Evolutionary conservation across 2,797 vertebrate genomes (phyloP).

Genomic region (Eupleurogrammus muticus): DNA sequence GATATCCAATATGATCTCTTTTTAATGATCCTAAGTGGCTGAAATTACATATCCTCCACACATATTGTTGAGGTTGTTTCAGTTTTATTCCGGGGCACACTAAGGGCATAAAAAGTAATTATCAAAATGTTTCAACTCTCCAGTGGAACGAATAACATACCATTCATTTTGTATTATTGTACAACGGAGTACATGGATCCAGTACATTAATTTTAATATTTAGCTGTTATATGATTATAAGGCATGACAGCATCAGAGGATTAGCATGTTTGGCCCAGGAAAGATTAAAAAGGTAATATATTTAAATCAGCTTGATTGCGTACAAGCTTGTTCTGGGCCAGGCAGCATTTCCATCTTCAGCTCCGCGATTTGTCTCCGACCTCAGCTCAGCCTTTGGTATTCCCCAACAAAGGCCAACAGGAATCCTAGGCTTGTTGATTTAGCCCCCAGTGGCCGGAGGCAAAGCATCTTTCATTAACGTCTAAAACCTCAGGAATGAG

Average conservation of each 20-base stretch:
- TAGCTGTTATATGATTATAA: conserved; percentile 35
- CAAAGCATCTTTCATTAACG: conserved; percentile 88
- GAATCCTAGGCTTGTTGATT: conserved; percentile 83
- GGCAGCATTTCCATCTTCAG: conserved; percentile 62
- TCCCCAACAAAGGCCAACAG: conserved; percentile 82
- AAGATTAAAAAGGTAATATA: conserved; percentile 39
- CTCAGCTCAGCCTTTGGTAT: conserved; percentile 73
- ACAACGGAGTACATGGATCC: conserved; percentile 27
- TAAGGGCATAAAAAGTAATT: conserved; percentile 58
- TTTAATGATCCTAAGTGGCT: conserved; percentile 93
- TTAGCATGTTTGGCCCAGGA: conserved; percentile 43
- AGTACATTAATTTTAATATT: conserved; percentile 50
- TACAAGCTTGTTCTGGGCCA: conserved; percentile 50
- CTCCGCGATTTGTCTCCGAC: conserved; percentile 70
- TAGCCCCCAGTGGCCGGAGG: conserved; percentile 79
- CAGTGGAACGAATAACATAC: conserved; percentile 44
- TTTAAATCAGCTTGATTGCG: conserved; percentile 40
- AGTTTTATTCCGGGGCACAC: conserved; percentile 60
- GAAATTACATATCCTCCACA: conserved; percentile 85
- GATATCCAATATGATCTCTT: conserved; percentile 96
- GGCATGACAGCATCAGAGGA: conserved; percentile 29
- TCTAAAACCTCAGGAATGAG: conserved; percentile 88
- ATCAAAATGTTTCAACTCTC: conserved; percentile 53
- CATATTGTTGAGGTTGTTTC: conserved; percentile 74
- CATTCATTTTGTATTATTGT: conserved; percentile 57